Evolutionary conservation across 2,113 vertebrate genomes (phyloP).

Genomic region (Aptenodytes forsteri): DNA sequence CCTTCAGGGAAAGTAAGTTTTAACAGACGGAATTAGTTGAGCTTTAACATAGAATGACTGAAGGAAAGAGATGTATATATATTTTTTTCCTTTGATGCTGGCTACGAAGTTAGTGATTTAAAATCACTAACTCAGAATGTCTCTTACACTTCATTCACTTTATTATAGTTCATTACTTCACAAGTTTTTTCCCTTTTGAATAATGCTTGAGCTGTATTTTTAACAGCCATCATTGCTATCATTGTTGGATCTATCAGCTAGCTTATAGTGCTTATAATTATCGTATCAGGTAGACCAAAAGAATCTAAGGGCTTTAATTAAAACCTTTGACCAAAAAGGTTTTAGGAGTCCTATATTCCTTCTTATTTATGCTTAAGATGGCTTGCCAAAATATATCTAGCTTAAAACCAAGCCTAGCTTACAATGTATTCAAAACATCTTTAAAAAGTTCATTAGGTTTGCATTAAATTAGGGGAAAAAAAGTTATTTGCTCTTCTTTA

Average conservation of each 20-base stretch:
- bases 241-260: neutral
- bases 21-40: neutral
- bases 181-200: neutral
- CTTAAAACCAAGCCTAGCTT: neutral
- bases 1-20: neutral
- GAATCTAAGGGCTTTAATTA: neutral
- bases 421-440: conserved; percentile 32
- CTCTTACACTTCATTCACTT: neutral
- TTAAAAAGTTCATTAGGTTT: neutral
- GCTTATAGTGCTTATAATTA: neutral
- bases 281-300: neutral
- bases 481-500: neutral
- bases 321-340: neutral
- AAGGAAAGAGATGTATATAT: neutral
- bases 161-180: neutral
- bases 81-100: neutral
- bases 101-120: neutral
- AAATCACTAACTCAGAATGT: neutral
- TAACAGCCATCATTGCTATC: neutral
- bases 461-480: neutral
- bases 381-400: neutral
- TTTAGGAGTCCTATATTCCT: neutral
- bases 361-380: neutral
- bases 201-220: neutral
- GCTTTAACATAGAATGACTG: neutral